Evolutionary conservation across 2,797 vertebrate genomes (phyloP).

Genomic region (Sebastes paucispinis): DNA sequence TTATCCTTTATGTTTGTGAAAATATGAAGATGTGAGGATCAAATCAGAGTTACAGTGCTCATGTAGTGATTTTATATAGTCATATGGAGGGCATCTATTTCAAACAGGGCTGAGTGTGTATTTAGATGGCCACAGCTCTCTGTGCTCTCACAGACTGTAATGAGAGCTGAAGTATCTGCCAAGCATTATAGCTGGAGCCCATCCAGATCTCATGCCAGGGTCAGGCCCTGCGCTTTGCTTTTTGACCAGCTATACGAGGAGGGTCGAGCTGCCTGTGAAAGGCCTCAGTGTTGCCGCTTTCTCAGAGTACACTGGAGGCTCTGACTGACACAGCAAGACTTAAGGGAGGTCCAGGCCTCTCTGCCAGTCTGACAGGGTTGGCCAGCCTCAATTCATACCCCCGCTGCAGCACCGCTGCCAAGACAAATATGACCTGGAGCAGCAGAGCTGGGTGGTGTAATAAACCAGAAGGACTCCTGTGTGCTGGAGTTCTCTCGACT

Average conservation of each 20-base stretch:
- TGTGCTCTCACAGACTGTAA: slow-evolving; percentile 28
- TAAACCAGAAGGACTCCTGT: slow-evolving; percentile 53
- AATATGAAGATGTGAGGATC: not conserved
- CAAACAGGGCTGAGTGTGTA: slow-evolving; percentile 23
- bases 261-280: slow-evolving; percentile 56
- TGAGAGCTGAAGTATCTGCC: slow-evolving; percentile 43
- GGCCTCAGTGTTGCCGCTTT: slow-evolving; percentile 57
- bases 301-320: slow-evolving; percentile 43
- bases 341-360: slow-evolving; percentile 55
- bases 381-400: slow-evolving; percentile 22
- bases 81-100: slow-evolving; percentile 8
- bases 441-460: slow-evolving; percentile 56
- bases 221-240: slow-evolving; percentile 24
- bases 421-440: slow-evolving; percentile 64
- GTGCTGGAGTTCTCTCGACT: slow-evolving; percentile 18
- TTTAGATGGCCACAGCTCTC: not conserved
- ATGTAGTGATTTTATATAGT: not conserved
- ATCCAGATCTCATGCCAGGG: slow-evolving; percentile 37
- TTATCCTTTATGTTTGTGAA: not conserved
- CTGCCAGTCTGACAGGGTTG: slow-evolving; percentile 34
- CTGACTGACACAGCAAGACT: slow-evolving; percentile 56
- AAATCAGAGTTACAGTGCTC: not conserved
- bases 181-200: slow-evolving; percentile 38
- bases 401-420: slow-evolving; percentile 52
- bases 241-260: not conserved